Conservation (phyloP, 2,888 invertebrate genomes). For the Cacoxenus indagator region DNA sequence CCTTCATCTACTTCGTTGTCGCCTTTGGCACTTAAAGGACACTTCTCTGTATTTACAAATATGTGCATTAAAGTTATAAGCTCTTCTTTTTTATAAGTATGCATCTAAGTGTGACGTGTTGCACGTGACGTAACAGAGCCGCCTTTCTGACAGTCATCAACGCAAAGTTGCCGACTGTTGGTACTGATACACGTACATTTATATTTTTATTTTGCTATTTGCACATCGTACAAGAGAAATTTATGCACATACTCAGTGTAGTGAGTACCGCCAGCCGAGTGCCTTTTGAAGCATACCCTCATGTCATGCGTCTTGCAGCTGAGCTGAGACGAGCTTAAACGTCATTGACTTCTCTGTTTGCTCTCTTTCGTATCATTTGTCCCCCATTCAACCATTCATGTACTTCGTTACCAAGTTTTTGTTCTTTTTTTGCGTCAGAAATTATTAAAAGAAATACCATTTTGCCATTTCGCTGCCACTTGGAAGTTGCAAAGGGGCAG, state of each 20-base stretch:
- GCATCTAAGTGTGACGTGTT: neutral
- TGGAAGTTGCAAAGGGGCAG: neutral
- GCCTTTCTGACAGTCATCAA: neutral
- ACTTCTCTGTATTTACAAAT: neutral
- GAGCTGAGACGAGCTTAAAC: conserved; percentile 9
- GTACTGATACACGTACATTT: conserved; percentile 29
- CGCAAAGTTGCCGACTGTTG: neutral
- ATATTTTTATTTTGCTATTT: conserved; percentile 15
- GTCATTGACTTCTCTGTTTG: conserved; percentile 28
- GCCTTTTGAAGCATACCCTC: conserved; percentile 8
- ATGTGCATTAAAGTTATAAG: neutral
- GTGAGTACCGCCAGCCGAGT: neutral
- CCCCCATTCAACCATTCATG: neutral
- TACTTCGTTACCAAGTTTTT: neutral
- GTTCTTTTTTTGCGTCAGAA: neutral
- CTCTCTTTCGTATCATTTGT: neutral
- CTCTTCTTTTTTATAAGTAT: neutral
- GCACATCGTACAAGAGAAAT: neutral
- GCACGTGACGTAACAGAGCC: neutral
- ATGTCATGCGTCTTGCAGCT: conserved; percentile 2
- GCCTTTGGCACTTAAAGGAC: conserved; percentile 1
- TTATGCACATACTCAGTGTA: conserved; percentile 14
- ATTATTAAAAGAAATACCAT: conserved; percentile 19
- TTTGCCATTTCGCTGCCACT: neutral
- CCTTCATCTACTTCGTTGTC: neutral